Evolutionary conservation across 2,113 vertebrate species (phyloP).

Genomic region (Triplophysa dalaica): DNA sequence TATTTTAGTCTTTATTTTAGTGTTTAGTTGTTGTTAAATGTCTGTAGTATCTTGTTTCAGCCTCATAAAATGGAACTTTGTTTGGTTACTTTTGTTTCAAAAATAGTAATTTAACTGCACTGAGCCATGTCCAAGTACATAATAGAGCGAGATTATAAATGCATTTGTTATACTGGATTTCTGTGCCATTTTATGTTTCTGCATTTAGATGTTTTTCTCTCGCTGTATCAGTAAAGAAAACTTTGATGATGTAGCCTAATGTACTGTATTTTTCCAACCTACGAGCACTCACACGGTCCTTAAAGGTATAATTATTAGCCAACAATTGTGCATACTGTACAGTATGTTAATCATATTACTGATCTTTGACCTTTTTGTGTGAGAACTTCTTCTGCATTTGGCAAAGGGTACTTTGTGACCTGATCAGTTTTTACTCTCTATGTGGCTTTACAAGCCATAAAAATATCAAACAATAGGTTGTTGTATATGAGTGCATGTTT

Average conservation of each 20-base stretch:
- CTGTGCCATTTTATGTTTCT: background rate
- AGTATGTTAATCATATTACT: background rate
- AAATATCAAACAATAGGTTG: conserved; percentile 29
- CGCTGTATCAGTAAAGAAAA: background rate
- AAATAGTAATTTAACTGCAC: too few relatives aligned
- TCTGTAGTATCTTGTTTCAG: too few relatives aligned
- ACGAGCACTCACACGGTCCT: background rate
- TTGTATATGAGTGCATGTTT: conserved; percentile 34
- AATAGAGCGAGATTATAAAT: background rate
- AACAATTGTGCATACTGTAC: background rate
- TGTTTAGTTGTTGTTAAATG: too few relatives aligned
- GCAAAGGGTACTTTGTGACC: background rate
- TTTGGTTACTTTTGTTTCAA: too few relatives aligned
- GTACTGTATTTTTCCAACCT: background rate
- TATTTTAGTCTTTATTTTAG: too few relatives aligned
- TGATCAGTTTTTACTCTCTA: background rate
- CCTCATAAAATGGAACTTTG: too few relatives aligned
- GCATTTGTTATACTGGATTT: background rate
- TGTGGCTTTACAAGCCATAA: conserved; percentile 44
- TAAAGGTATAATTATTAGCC: background rate
- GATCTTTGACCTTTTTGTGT: background rate
- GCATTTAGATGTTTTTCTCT: background rate
- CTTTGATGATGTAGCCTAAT: background rate
- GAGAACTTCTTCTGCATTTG: background rate
- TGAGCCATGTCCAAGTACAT: too few relatives aligned